Evolutionary conservation across 2,113 vertebrate genomes (phyloP), one percentile per base, ranked within the genome.

Genomic region (Orthonyx spaldingii): DNA sequence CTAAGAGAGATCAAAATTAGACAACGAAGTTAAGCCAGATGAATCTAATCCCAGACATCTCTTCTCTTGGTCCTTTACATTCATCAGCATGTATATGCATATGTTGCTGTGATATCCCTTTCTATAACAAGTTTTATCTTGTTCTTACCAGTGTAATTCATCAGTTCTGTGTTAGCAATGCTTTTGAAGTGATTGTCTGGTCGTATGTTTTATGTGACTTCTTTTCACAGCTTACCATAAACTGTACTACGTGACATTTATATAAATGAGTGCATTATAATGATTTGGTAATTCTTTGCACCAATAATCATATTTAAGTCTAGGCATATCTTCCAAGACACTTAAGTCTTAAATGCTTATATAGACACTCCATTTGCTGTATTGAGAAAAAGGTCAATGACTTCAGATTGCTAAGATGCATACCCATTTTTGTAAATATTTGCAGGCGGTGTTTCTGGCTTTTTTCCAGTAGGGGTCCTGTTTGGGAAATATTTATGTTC

Each of bases 341-440:
- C 47, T 91, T 33, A 37, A 74, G 12, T n/a, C 33, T 66, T 78
- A 84, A 84, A 52, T 78, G 47, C 8, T 75, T 64, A 33, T 63
- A 55, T 11, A 87, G 44, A 59, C 35, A 50, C 24, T 86, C 13
- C 0, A 0, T 61, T 91, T 80, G 30, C 47, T 71, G 44, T 52
- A 39, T 16, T 89, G 74, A 93, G 77, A 81, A 91, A 95, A 87
- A 89, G 47, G 65, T 91, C 87, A 91, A n/a, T 68, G 35, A 66
- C 61, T 95, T 93, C 66, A 84, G 24, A 91, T 42, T 82, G 81
- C 35, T 89, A 39, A 84, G 0, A 78, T n/a, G 37, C 28, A 52
- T 64, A 85, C 22, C 52, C 16, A 0, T 56, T 87, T 84, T 52
- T 59, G 41, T 44, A 84, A 94, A 78, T 70, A 94, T 42, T 91